Base-by-base conservation (phyloP, 2,888 invertebrate genomes). In the Coelopa pilipes region DNA sequence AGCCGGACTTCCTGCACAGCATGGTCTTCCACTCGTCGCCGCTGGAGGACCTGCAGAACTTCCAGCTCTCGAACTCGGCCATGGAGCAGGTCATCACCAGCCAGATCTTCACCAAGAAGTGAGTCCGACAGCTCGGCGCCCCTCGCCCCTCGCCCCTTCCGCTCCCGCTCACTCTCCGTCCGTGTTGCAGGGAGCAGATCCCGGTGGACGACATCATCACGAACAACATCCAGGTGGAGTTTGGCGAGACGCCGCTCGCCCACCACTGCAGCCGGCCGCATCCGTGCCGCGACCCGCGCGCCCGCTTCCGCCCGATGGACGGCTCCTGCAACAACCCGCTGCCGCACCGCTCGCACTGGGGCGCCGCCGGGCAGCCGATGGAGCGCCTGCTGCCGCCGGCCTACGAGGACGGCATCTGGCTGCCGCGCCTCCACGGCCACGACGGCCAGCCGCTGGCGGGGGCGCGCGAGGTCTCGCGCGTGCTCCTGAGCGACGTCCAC, bases 261-360 rank as follows among this genome's bases (percentile, higher is more conserved):
- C 82, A 83, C 11, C 83, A 82, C 72, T 87, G 87, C 57, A 88
- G 85, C 0, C 81, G 87, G 3, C 84, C 82, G 4, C 89, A 89
- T 0, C 70, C 80, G 0, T 92, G 92, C 79, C 86, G 88, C 0
- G 76, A 81, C 12, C 75, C 86, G 0, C 84, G 86, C 0, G 85
- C 83, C 13, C 91, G 89, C 71, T 95, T 93, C 86, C 89, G 96
- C 72, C 90, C 90, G 1, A 87, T 93, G 21, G 94, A 94, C 82
- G 97, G 97, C 0, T 91, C 92, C 13, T 97, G 97, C 85, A 97
- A 96, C 86, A 96, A 96, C 87, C 89, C 90, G 15, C 15, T 81
- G 75, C 77, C 83, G 0, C 77, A 80, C 4, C 83, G 83, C 21
- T 79, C 84, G 0, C 77, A 81, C 46, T 94, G 94, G 93, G 97